phyloP scores from a whole-genome alignment of 1,140 invertebrate species.

The Bombus terrestris region DNA sequence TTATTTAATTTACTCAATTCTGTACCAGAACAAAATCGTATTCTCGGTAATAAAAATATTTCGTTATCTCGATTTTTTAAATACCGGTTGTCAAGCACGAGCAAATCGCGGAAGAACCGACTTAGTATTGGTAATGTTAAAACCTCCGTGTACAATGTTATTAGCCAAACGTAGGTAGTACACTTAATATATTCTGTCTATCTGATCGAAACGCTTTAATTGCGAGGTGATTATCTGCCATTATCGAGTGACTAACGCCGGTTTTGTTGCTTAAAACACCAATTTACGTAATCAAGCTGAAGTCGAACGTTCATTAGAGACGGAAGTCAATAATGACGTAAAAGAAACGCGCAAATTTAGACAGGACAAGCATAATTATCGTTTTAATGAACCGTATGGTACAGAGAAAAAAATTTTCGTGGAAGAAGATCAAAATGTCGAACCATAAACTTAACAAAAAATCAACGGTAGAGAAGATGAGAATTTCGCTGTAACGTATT shows the following conservation, averaged over 20 bases:
- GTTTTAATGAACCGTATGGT: not conserved
- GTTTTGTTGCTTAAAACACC: constrained; percentile 43
- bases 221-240: constrained; percentile 24
- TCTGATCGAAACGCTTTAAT: constrained; percentile 46
- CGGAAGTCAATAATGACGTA: constrained; percentile 22
- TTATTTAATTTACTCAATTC: not conserved
- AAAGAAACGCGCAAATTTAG: constrained; percentile 31
- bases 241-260: constrained; percentile 37
- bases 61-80: not conserved
- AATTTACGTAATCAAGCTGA: constrained; percentile 30
- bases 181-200: constrained; percentile 24
- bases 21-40: not conserved
- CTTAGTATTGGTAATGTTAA: not conserved
- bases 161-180: not conserved
- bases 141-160: not conserved
- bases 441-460: not conserved
- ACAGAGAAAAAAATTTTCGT: not conserved
- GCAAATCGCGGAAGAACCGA: not conserved
- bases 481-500: not conserved
- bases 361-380: constrained; percentile 11
- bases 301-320: constrained; percentile 21
- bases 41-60: not conserved
- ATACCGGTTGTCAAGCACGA: not conserved
- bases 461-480: not conserved
- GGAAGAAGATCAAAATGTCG: not conserved